These are phyloP conservation scores for Anguilla anguilla DNA, from an alignment of 2,797 vertebrate species.

Conservation along the genomic window DNA sequence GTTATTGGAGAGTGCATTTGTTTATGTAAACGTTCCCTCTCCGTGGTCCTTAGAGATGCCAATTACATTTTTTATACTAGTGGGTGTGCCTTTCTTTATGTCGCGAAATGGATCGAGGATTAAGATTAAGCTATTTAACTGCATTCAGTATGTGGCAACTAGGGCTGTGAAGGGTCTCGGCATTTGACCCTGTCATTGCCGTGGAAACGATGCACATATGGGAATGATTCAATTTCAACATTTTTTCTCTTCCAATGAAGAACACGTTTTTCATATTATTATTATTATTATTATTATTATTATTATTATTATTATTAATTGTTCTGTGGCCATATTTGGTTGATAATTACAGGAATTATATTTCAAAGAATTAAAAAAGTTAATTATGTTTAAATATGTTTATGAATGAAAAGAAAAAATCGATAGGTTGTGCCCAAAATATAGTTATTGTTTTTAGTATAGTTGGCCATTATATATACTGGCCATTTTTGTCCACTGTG, in stretches of 20 bases:
- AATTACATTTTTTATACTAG: slow-evolving; percentile 9
- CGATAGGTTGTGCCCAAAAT: too few relatives aligned
- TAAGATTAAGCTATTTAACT: too few relatives aligned
- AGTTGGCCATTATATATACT: too few relatives aligned
- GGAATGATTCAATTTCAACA: not conserved
- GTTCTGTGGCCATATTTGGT: too few relatives aligned
- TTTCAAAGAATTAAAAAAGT: too few relatives aligned
- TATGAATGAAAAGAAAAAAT: not conserved
- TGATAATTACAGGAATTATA: too few relatives aligned
- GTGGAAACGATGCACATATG: not conserved
- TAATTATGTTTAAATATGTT: not conserved
- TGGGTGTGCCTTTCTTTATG: not conserved
- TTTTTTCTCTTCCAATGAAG: not conserved
- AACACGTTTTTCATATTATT: too few relatives aligned
- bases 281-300: too few relatives aligned
- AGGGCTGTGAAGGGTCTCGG: not conserved
- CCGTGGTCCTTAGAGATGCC: slow-evolving; percentile 26
- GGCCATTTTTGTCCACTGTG: too few relatives aligned
- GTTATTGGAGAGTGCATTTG: slow-evolving; percentile 13
- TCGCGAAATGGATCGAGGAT: not conserved
- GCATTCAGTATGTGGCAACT: too few relatives aligned
- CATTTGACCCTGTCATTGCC: not conserved
- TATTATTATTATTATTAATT: too few relatives aligned
- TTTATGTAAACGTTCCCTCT: slow-evolving; percentile 27
- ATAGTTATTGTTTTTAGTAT: too few relatives aligned